Evolutionary conservation across 2,113 vertebrate species (phyloP).

Genomic region (Neotragus moschatus): DNA sequence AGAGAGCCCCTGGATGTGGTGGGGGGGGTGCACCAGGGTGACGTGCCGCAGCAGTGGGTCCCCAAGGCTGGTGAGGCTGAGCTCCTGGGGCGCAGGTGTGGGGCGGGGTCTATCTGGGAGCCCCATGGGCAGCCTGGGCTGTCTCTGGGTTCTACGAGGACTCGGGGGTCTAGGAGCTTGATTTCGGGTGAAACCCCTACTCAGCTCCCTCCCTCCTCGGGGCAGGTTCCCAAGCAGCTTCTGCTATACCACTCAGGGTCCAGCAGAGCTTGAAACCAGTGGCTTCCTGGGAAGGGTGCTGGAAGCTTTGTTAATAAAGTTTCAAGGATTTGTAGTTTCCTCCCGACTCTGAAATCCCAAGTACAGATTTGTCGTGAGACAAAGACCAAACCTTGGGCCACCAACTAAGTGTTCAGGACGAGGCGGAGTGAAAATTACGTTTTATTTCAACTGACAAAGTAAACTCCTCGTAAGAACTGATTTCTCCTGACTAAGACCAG

Average conservation of each 20-base stretch:
- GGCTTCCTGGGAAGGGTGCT: not conserved
- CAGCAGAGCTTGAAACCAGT: no score
- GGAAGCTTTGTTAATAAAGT: no score
- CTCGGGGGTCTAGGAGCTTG: not conserved
- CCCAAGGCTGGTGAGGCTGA: not conserved
- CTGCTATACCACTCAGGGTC: not conserved
- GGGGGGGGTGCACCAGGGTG: not conserved
- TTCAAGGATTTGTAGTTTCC: not conserved
- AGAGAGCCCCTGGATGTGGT: not conserved
- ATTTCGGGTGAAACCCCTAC: not conserved
- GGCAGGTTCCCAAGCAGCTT: rapidly evolving
- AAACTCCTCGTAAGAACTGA: rapidly evolving
- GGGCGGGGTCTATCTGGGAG: not conserved
- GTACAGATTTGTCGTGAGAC: not conserved
- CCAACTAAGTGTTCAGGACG: not conserved
- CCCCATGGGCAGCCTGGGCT: not conserved
- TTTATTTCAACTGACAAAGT: not conserved
- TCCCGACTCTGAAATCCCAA: not conserved
- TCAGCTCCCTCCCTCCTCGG: rapidly evolving
- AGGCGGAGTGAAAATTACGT: rapidly evolving
- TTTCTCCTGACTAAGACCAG: not conserved
- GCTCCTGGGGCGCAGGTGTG: not conserved
- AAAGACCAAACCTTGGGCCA: not conserved
- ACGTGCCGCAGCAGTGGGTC: no score
- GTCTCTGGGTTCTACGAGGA: not conserved